Evolutionary conservation across 2,113 vertebrate genomes (phyloP), one percentile per base, ranked within the genome.

Genomic region (Chascanopsetta lugubris): DNA sequence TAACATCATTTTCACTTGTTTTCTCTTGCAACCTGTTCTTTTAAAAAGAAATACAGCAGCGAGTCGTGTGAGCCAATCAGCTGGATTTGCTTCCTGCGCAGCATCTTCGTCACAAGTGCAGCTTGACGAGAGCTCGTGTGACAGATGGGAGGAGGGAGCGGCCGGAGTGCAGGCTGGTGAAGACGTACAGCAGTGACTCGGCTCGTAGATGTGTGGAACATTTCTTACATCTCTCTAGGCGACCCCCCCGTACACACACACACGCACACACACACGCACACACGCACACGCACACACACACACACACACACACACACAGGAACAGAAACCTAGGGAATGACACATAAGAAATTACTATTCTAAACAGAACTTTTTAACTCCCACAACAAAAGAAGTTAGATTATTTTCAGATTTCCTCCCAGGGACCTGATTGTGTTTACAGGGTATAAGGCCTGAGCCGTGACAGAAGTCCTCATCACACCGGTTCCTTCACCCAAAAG

Each of bases 161-260:
- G 60, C 71, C 42, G 12, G 60, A 75, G 76, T 85, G 47, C 42
- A 49, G 54, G 76, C 71, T 72, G 72, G 61, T 86, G 86, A 83
- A 38, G 70, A 29, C 69, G 18, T 79, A 62, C 65, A 75, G 26
- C 69, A 75, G 24, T 89, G 90, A 90, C 77, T 90, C 83, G 85
- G 78, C 71, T 60, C 43, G 75, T 48, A 72, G 73, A 87, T 82
- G 84, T 83, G 79, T 80, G 74, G 82, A 82, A 82, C 70, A 63
- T 85, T 84, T 90, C 80, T 79, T 77, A 79, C 72, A 73, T 75
- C 60, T 88, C 82, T 84, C 61, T 67, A 69, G 82, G 79, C 62
- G 64, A 76, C 49, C 40, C 69, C 73, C 48, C 70, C 48, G 1
- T 68, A 56, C 51, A 25, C 59, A 48, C 25, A 8, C 47, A 15